Evolutionary conservation across 2,888 invertebrate species (phyloP), one percentile per base, ranked within the genome.

Genomic region (Ectemnius cavifrons): DNA sequence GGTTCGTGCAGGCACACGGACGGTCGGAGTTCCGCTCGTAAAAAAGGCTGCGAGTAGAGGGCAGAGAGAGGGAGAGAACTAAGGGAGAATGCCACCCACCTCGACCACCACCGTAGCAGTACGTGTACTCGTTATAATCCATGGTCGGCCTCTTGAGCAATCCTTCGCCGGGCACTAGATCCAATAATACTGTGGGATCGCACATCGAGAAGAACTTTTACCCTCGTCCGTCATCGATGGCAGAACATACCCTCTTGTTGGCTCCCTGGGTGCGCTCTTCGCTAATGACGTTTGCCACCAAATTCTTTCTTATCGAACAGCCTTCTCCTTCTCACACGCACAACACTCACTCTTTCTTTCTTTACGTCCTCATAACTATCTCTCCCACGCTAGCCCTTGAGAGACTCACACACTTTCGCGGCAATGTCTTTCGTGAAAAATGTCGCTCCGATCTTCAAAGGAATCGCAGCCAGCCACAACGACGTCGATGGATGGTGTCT

Each of bases 71-170:
- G 6, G 52, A 52, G 52, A 52, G 52, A 6, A 37, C 67, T 52
- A 71, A 45, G 71, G 64, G 76, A 75, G 73, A 82, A 80, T 80
- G 74, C 84, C 84, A 83, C 83, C 87, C 88, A 89, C 89, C 90
- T 89, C 89, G 88, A 85, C 89, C 88, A 83, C 85, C 89, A 77
- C 88, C 89, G 86, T 91, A 89, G 88, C 91, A 91, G 80, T 91
- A 91, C 69, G 90, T 89, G 86, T 91, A 91, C 84, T 91, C 91
- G 89, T 91, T 90, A 86, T 91, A 91, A 89, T 91, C 91, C 89
- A 90, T 90, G 84, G 85, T 86, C 73, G 90, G 90, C 84, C 90
- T 86, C 83, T 88, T 88, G 82, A 90, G 87, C 79, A 91, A 88
- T 87, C 88, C 89, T 83, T 90, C 88, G 84, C 88, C 88, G 64